Evolutionary conservation across 2,888 invertebrate genomes (phyloP), one percentile per base, ranked within the genome.

Genomic region (Pocota personata): DNA sequence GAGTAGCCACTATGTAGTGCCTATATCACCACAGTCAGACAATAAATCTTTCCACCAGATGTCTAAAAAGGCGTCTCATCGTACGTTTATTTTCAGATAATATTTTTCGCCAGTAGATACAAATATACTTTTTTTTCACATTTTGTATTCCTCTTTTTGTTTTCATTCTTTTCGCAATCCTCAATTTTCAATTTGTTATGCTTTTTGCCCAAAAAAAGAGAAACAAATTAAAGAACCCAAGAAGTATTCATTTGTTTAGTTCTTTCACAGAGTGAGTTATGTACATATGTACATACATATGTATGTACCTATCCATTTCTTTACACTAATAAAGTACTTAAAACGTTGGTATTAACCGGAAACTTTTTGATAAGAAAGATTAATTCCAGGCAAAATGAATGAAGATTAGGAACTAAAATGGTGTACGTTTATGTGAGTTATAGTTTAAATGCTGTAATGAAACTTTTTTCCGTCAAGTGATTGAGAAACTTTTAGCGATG

Each of bases 31-130:
- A 19, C 21, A 43, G 6, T 16, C 48, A 46, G 35, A 21, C 27
- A 66, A 75, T 57, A 57, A 75, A 75, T 76, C 76, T 57, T 37
- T 48, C 57, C 27, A 10, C 66, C 66, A 76, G 57, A 75, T 75
- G 64, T 75, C 55, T 64, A 46, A 55, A 55, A 75, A 64, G 27
- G 52, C 35, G 30, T 75, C 32, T 35, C 52, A 43, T 75, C 64
- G 62, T 62, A 52, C 73, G 52, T 62, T 52, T 62, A 62, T 62
- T 73, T 62, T 52, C 62, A 62, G 19, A 60, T 52, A 10, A 50
- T 43, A 57, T 48, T 24, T 67, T 52, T 14, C 52, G 50, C 35
- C 37, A 66, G 48, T 62, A 62, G 35, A 50, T 21, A 19, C 6
- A 24, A 6, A 24, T 40, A 21, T 60, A 21, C 7, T 67, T 10